These are phyloP conservation scores for Desmodus rotundus DNA, from an alignment of 2,113 vertebrate species.

Conservation along the genomic window DNA sequence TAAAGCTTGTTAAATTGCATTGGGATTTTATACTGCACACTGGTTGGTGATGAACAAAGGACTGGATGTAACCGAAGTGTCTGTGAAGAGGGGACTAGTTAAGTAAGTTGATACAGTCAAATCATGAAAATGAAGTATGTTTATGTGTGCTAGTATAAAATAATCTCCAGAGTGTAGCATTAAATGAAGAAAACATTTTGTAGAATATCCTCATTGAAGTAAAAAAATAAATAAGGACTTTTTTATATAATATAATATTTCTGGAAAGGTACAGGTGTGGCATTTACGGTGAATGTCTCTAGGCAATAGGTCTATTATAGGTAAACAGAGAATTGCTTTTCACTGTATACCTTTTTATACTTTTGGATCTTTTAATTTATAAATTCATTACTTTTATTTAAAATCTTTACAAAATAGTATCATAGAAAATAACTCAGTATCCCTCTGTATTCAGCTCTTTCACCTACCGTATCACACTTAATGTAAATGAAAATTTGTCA, in stretches of 20 bases:
- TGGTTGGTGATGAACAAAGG: not conserved
- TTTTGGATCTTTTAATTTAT: not conserved
- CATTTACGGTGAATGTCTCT: not conserved
- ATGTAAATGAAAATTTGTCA: not conserved
- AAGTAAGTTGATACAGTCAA: conserved; percentile 9
- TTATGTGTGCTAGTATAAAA: conserved; percentile 2
- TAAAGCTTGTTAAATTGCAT: not conserved
- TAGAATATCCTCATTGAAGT: not conserved
- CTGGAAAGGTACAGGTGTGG: not conserved
- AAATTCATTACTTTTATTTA: not conserved
- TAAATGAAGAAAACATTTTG: not conserved
- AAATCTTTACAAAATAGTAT: not conserved
- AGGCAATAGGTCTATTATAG: not conserved
- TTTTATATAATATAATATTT: not conserved
- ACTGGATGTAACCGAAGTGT: not conserved
- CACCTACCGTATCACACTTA: not conserved
- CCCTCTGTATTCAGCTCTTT: not conserved
- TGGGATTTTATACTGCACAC: not conserved
- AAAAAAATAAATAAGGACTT: not conserved
- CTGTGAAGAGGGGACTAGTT: not conserved
- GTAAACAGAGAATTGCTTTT: not conserved
- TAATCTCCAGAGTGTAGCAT: not conserved
- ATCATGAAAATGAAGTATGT: not conserved
- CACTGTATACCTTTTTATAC: not conserved
- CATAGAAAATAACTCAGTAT: not conserved